These are phyloP conservation scores for Colistium nudipinnis DNA, from an alignment of 2,113 vertebrate species.

Conservation along the genomic window DNA sequence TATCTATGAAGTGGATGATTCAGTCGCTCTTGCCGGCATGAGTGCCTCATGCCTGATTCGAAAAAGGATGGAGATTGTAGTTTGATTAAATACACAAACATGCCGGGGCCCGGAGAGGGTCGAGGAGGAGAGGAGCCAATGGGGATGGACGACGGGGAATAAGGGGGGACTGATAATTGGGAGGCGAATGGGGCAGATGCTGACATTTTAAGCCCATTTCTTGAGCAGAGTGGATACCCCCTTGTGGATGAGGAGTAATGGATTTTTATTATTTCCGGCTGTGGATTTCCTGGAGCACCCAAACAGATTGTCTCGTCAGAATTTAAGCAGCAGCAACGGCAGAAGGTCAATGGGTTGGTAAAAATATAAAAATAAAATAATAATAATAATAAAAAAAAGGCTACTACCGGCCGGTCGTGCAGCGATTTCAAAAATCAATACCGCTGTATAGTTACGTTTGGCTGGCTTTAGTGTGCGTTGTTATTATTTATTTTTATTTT, in stretches of 20 bases:
- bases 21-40: slow-evolving; percentile 30
- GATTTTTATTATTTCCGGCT: slow-evolving; percentile 14
- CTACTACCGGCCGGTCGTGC: slow-evolving; percentile 9
- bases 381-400: neutral
- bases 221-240: slow-evolving; percentile 47
- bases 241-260: slow-evolving; percentile 55
- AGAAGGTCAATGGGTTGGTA: slow-evolving; percentile 45
- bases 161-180: slow-evolving; percentile 53
- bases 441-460: neutral
- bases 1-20: slow-evolving; percentile 34
- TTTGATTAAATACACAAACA: slow-evolving; percentile 20
- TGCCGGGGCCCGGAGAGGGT: neutral
- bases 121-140: slow-evolving; percentile 16
- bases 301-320: slow-evolving; percentile 48
- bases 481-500: neutral
- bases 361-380: no score
- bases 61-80: slow-evolving; percentile 34
- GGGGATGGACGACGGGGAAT: slow-evolving; percentile 19
- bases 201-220: slow-evolving; percentile 69
- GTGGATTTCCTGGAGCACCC: slow-evolving; percentile 36
- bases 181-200: slow-evolving; percentile 63
- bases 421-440: slow-evolving; percentile 26
- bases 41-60: slow-evolving; percentile 28
- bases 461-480: slow-evolving; percentile 10
- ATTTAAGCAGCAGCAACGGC: slow-evolving; percentile 43